Evolutionary conservation across 2,888 invertebrate genomes (phyloP), one percentile per base, ranked within the genome.

Genomic region (Sphaerophoria taeniata): DNA sequence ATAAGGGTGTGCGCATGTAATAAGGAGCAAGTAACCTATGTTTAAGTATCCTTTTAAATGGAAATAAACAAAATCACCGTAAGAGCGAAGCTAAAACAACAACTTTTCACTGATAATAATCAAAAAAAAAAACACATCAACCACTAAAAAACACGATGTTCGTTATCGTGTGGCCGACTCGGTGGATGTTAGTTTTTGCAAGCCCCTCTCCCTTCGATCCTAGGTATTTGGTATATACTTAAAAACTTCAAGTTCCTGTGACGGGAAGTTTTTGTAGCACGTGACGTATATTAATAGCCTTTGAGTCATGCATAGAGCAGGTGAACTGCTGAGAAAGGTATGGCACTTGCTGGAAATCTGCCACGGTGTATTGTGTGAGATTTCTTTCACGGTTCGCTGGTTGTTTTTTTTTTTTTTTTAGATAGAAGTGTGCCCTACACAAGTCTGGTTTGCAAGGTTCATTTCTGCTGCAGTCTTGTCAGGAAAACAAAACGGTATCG

Each of bases 241-340:
- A 49, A 39, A 63, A 63, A 63, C 63, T 49, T 65, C 49, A 65
- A 65, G 65, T 65, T 65, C 47, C 49, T 49, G 65, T 65, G 65
- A 65, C 65, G 65, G 65, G 34, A 65, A 49, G 33, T 65, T 65
- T 65, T 49, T 34, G 65, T 65, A 65, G 65, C 65, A 65, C 65
- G 65, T 65, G 65, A 65, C 65, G 65, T 36, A 65, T 65, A 65
- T 65, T 49, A 65, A 65, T 65, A 45, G 47, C 63, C 7, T 63
- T 63, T 63, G 63, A 63, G 47, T 63, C 63, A 49, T 65, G 39
- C 36, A 3, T 39, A 7, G 6, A 24, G 12, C 45, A 24, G 11
- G 6, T 11, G 43, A 16, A 1, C 9, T 24, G 60, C 24, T 36
- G 4, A 16, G 58, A 16, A 36, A 60, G 39, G 24, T 39, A 60